Percentiles rank a stretch among this genome's conserved stretches.
These are phyloP conservation scores for Balaeniceps rex DNA, from an alignment of 2,113 vertebrate species.

Conservation along the genomic window DNA sequence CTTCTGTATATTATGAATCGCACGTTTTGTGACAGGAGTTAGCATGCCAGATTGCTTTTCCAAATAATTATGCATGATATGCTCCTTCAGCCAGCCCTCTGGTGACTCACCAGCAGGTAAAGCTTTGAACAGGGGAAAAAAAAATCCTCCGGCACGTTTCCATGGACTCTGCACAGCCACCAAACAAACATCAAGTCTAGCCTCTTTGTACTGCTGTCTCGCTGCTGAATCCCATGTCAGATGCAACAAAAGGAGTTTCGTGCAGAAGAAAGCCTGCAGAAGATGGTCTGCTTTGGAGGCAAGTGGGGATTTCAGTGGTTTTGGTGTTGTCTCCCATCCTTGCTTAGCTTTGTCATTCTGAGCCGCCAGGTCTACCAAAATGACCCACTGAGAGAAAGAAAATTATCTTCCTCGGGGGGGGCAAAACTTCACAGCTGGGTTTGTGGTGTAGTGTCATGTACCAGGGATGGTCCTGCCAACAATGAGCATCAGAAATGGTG, in stretches of 20 bases:
- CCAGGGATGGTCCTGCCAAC: neutral
- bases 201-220: neutral
- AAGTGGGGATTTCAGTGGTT: neutral
- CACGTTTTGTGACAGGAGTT: neutral
- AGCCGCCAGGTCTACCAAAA: neutral
- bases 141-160: neutral
- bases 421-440: neutral
- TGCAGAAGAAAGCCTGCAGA: neutral
- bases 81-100: neutral
- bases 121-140: neutral
- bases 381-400: neutral
- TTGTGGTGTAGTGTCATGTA: too few species aligned
- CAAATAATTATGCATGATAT: neutral
- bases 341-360: neutral
- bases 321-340: neutral
- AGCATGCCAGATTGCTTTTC: neutral
- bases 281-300: neutral
- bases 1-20: neutral
- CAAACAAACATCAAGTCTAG: neutral
- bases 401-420: neutral
- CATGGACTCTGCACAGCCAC: neutral
- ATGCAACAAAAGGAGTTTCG: neutral
- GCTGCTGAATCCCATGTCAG: neutral
- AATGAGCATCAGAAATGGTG: neutral
- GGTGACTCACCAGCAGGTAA: constrained; percentile 22